Evolutionary conservation across 2,888 invertebrate genomes (phyloP).

Genomic region (Pogonocherus hispidulus): DNA sequence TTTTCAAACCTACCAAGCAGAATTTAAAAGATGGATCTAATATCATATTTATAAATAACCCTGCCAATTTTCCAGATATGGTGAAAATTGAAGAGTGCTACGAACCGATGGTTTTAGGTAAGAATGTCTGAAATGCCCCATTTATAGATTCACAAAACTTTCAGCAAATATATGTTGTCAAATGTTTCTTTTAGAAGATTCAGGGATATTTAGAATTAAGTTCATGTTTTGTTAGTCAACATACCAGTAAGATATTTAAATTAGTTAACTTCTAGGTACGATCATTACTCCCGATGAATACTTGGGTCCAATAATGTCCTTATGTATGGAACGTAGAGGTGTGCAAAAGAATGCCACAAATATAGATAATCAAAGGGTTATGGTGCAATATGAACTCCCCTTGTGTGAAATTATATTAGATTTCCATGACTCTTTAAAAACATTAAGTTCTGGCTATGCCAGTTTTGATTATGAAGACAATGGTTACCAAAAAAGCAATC

Average conservation of each 20-base stretch:
- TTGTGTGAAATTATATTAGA: constrained; percentile 94
- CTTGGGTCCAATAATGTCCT: constrained; percentile 77
- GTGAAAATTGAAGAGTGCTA: constrained; percentile 80
- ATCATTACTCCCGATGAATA: constrained; percentile 88
- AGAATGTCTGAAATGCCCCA: not conserved
- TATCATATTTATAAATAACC: constrained; percentile 81
- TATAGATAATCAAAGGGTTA: constrained; percentile 85
- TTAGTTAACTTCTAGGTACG: constrained; percentile 75
- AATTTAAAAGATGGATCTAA: constrained; percentile 75
- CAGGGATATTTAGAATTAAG: no score
- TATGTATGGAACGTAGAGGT: constrained; percentile 84
- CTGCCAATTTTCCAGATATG: constrained; percentile 79
- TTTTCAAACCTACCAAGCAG: constrained; percentile 80
- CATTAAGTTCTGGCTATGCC: constrained; percentile 93
- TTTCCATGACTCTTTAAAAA: constrained; percentile 94
- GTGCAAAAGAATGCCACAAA: constrained; percentile 78
- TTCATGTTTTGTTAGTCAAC: no score
- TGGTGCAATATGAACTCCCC: constrained; percentile 88
- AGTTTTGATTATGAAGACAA: constrained; percentile 94
- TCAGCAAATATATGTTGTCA: not conserved
- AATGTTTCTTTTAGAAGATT: not conserved
- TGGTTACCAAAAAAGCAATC: constrained; percentile 83
- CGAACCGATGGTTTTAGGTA: constrained; percentile 90
- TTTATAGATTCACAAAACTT: no score
- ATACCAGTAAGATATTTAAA: no score